Conservation (phyloP, 2,888 invertebrate species). For the Formica aserva region DNA sequence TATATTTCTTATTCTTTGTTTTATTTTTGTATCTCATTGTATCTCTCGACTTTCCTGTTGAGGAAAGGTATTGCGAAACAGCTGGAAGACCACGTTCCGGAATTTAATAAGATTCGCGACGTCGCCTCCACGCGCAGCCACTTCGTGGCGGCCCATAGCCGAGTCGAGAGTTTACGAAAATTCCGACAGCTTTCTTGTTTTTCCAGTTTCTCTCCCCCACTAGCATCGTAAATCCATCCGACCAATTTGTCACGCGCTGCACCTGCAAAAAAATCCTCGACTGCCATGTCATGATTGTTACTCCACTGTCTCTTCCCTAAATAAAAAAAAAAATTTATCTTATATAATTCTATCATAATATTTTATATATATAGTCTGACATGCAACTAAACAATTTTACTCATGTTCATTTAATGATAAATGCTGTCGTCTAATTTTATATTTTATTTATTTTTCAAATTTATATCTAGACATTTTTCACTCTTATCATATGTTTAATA, state of each 20-base stretch:
- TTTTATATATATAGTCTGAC: not conserved
- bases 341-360: not conserved
- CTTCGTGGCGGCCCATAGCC: constrained; percentile 38
- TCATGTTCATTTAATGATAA: not conserved
- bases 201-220: constrained; percentile 44
- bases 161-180: constrained; percentile 62
- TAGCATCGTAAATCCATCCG: constrained; percentile 69
- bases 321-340: constrained; percentile 19
- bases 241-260: constrained; percentile 44
- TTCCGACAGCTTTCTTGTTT: constrained; percentile 53
- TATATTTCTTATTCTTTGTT: not conserved
- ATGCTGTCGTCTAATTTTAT: not conserved
- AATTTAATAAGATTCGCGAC: constrained; percentile 67
- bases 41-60: not conserved
- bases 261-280: not conserved
- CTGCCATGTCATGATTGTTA: constrained; percentile 31
- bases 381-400: not conserved
- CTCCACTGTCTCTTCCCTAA: not conserved
- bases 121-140: constrained; percentile 55
- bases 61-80: constrained; percentile 44
- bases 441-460: not conserved
- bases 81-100: constrained; percentile 34
- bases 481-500: not conserved
- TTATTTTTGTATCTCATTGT: constrained; percentile 29
- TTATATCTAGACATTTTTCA: not conserved